Evolutionary conservation across 2,797 vertebrate species (phyloP).

Genomic region (Atherinosoma microstoma): DNA sequence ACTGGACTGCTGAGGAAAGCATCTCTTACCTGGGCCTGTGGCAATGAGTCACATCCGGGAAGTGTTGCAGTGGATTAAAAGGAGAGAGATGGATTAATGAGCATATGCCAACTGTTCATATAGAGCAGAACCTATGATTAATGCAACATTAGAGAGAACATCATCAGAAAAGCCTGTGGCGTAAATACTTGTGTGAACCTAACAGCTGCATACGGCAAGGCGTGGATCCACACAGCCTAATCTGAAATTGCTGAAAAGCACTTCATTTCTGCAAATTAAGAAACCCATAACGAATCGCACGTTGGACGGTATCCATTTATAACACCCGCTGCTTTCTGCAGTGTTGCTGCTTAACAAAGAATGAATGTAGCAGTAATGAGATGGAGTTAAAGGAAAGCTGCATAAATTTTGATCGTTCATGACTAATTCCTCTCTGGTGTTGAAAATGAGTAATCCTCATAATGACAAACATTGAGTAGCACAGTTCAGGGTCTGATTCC

Average conservation of each 20-base stretch:
- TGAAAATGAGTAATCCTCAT: conserved; percentile 23
- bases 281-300: conserved; percentile 41
- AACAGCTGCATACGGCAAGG: conserved; percentile 11
- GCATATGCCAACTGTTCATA: conserved; percentile 64
- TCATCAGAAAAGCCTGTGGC: conserved; percentile 58
- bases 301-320: conserved; percentile 53
- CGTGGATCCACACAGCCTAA: conserved; percentile 41
- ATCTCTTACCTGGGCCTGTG: conserved; percentile 85
- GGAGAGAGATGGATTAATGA: conserved; percentile 72
- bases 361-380: conserved; percentile 55
- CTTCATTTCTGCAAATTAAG: conserved; percentile 53
- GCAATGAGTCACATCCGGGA: conserved; percentile 53
- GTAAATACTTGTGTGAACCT: conserved; percentile 52
- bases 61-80: conserved; percentile 52
- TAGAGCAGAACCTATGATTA: conserved; percentile 59
- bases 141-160: conserved; percentile 53
- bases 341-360: conserved; percentile 42
- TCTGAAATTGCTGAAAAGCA: conserved; percentile 43
- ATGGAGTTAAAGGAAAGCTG: conserved; percentile 38
- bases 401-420: conserved; percentile 56
- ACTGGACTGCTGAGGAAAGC: conserved; percentile 46
- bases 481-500: conserved; percentile 22
- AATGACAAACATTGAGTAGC: conserved; percentile 27
- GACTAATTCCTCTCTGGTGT: conserved; percentile 38
- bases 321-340: conserved; percentile 25